These are phyloP conservation scores for Sylvia atricapilla DNA, from an alignment of 2,113 vertebrate species.

Conservation along the genomic window DNA sequence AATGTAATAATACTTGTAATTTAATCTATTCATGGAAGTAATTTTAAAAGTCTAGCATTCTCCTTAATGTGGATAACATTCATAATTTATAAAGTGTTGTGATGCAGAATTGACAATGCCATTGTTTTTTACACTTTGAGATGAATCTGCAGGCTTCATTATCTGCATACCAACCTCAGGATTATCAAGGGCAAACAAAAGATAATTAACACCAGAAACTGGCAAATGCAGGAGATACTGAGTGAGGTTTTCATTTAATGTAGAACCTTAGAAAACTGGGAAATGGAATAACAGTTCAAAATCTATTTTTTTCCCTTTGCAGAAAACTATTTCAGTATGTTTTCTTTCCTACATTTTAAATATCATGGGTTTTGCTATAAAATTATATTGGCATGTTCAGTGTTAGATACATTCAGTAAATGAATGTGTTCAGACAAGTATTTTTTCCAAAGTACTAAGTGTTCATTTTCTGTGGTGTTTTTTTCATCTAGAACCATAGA, in stretches of 20 bases:
- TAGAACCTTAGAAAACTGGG: conserved; percentile 77
- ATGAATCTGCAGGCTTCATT: conserved; percentile 93
- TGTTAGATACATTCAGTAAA: not conserved
- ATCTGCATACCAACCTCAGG: conserved; percentile 86
- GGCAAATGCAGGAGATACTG: conserved; percentile 76
- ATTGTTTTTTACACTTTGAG: conserved; percentile 91
- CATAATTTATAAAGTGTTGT: conserved; percentile 97
- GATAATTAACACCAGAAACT: conserved; percentile 94
- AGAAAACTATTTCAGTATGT: conserved; percentile 27
- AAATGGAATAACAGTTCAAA: conserved; percentile 78
- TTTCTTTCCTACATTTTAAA: conserved; percentile 12
- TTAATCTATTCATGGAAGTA: conserved; percentile 97
- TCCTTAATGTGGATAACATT: conserved; percentile 93
- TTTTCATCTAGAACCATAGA: not conserved
- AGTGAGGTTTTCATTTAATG: conserved; percentile 76
- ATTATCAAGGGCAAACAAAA: conserved; percentile 99
- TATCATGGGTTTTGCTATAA: not conserved
- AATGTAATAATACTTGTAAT: conserved; percentile 98
- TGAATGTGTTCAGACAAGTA: not conserved
- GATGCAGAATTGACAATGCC: conserved; percentile 96
- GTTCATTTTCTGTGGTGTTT: not conserved
- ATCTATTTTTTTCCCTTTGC: not conserved
- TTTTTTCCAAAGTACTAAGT: conserved; percentile 4
- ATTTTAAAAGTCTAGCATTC: conserved; percentile 94
- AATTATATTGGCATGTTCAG: conserved; percentile 14